A percentile compares a stretch with the other conserved stretches of the same genome.
Conservation (phyloP, 2,888 invertebrate species). For the Rhyacophila evoluta region DNA sequence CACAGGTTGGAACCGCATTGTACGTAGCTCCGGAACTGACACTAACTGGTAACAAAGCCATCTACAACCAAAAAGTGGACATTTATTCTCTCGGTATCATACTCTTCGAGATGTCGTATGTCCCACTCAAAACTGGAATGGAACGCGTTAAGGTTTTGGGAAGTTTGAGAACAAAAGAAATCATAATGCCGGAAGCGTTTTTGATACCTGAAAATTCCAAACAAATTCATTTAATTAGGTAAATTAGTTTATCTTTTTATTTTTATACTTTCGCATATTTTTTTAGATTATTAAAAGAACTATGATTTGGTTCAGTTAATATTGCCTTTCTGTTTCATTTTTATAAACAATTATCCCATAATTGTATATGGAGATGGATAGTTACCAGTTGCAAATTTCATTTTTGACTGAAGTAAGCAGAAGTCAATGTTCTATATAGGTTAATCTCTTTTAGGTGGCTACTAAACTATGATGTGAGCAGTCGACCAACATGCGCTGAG, state of each 20-base stretch:
- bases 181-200: conserved; percentile 80
- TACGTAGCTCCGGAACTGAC: conserved; percentile 96
- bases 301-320: too few relatives aligned
- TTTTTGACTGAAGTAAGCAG: too few relatives aligned
- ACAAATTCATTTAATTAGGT: conserved; percentile 75
- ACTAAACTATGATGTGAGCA: conserved; percentile 84
- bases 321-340: too few relatives aligned
- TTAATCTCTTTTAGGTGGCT: conserved; percentile 74
- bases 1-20: conserved; percentile 89
- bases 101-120: conserved; percentile 95
- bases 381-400: too few relatives aligned
- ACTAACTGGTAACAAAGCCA: conserved; percentile 76
- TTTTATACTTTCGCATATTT: too few relatives aligned
- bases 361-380: too few relatives aligned
- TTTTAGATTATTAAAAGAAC: too few relatives aligned
- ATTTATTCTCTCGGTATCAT: conserved; percentile 92
- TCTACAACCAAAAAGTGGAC: conserved; percentile 91
- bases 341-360: too few relatives aligned
- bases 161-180: conserved; percentile 77
- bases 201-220: conserved; percentile 69
- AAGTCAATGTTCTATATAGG: too few relatives aligned
- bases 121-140: conserved; percentile 87
- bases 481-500: conserved; percentile 88
- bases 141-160: conserved; percentile 86
- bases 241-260: too few relatives aligned